Evolutionary conservation across 2,113 vertebrate genomes (phyloP), one percentile per base, ranked within the genome.

Genomic region (Lepus americanus): DNA sequence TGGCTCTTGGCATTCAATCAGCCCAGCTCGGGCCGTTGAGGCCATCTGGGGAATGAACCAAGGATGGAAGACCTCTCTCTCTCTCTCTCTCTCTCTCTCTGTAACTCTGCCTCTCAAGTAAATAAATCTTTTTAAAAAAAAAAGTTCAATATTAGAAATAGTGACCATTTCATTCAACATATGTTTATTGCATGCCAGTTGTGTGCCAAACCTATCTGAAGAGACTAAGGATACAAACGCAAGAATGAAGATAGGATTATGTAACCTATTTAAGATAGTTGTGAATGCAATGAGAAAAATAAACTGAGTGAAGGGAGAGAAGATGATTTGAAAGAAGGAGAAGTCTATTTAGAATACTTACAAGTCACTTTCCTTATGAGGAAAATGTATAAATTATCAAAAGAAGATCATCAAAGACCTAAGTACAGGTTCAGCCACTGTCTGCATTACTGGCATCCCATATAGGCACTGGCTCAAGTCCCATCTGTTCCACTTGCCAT

Each of bases 231-330:
- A 49, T 49, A 77, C 8, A 73, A 11, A 55, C 25, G 91, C 5
- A 63, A 66, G 22, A 44, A 63, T 11, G 44, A 2, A 82, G 33
- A 17, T 63, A 77, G 17, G 44, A 16, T 55, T 86, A 33, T 63
- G 4, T 66, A n/a, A 94, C 19, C 51, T 49, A 63, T 51, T 49
- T 51, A 76, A 64, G 20, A 79, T 23, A 17, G 4, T 10, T 9
- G 36, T 33, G 90, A 96, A 69, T 72, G 3, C 49, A 76, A 66
- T 51, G 19, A 79, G 94, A 67, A 86, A 76, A 83, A 77, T 36
- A 55, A 76, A 81, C 51, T 1, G 12, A 36, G n/a, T 49, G 4
- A 84, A 61, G 6, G 9, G 10, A 72, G 12, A 84, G n/a, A n/a
- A 53, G 78, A 36, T 61, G 33, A 63, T 39, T 51, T 76, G 25